These are phyloP conservation scores for Pipra filicauda DNA, from an alignment of 2,113 vertebrate genomes.

Conservation along the genomic window DNA sequence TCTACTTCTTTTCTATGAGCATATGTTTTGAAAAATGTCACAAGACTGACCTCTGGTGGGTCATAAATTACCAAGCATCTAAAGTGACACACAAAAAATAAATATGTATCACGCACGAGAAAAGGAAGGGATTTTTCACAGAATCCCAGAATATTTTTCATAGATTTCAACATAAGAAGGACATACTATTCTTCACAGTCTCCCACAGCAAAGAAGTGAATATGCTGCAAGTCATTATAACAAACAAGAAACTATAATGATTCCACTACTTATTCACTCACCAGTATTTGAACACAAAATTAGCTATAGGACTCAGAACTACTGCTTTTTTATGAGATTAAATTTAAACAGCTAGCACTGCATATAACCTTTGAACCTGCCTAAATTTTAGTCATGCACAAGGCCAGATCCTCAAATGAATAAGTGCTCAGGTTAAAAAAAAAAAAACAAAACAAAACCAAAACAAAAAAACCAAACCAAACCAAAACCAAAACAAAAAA, in stretches of 20 bases:
- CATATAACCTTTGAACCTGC: not conserved
- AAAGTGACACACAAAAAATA: not conserved
- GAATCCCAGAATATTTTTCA: not conserved
- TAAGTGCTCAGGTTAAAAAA: not conserved
- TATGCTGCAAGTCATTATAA: not conserved
- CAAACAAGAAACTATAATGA: not conserved
- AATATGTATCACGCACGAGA: not conserved
- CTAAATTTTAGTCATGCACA: not conserved
- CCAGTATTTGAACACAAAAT: not conserved
- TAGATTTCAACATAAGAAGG: not conserved
- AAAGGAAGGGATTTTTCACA: not conserved
- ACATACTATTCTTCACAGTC: not conserved
- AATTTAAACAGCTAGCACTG: not conserved
- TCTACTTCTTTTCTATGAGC: not conserved
- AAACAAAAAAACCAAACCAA: not conserved
- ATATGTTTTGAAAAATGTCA: not conserved
- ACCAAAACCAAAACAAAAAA: not conserved
- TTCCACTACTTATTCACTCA: not conserved
- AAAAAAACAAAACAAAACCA: not conserved
- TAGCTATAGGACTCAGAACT: not conserved
- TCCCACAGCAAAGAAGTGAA: not conserved
- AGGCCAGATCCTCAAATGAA: not conserved
- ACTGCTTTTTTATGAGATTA: not conserved
- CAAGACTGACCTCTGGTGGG: conserved; percentile 67
- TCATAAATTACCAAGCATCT: not conserved